These are phyloP conservation scores for Acipenser ruthenus DNA, from an alignment of 2,797 vertebrate species.

Conservation along the genomic window DNA sequence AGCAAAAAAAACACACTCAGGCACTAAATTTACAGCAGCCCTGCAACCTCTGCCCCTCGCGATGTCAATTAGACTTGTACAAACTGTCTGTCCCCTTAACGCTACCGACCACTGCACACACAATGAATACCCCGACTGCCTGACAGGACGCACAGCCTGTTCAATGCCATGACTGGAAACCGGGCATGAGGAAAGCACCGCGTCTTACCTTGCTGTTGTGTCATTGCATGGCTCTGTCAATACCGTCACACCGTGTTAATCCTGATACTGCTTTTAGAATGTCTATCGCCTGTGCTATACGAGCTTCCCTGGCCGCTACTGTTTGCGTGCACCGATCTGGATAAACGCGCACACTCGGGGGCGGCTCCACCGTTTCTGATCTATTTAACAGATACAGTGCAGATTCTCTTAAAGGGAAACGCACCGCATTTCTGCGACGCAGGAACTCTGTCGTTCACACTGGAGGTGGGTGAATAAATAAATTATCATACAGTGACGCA, in stretches of 20 bases:
- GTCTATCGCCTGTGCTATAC: conserved; percentile 21
- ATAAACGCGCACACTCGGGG: conserved; percentile 12
- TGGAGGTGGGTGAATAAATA: too few species aligned
- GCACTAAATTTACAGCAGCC: conserved; percentile 1
- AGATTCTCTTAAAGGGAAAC: conserved; percentile 44
- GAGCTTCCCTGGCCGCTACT: conserved; percentile 35
- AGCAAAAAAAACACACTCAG: conserved; percentile 11
- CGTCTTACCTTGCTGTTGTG: conserved; percentile 47
- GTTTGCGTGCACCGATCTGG: conserved; percentile 25
- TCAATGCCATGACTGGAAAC: too few species aligned
- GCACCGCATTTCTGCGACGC: conserved; percentile 5
- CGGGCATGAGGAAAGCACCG: conserved; percentile 10
- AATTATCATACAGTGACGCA: too few species aligned
- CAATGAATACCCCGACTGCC: too few species aligned
- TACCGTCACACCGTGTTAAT: conserved; percentile 18
- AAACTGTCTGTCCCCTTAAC: too few species aligned
- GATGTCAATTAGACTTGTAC: too few species aligned
- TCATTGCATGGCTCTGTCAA: conserved; percentile 33
- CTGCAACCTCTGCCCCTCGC: background rate
- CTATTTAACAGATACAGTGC: conserved; percentile 35
- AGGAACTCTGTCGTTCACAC: too few species aligned
- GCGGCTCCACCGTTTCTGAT: conserved; percentile 28
- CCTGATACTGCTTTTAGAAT: background rate
- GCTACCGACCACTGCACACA: too few species aligned
- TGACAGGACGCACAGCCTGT: too few species aligned